Percentiles rank a stretch among this genome's conserved stretches.
Evolutionary conservation across 2,888 invertebrate species (phyloP).

Genomic region (Megamerina dolium): DNA sequence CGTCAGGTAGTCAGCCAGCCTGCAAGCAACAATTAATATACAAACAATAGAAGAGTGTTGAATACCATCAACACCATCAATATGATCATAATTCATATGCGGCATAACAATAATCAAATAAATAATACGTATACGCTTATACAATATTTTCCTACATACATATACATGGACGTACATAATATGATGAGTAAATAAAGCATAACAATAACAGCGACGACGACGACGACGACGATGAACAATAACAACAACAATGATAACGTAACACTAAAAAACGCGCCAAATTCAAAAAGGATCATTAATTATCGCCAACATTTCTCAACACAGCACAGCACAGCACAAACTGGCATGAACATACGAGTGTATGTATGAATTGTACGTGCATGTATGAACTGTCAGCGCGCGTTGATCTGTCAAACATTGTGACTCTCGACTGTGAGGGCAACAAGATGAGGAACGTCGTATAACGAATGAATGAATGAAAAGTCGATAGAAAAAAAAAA

Average conservation of each 20-base stretch:
- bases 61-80: too few relatives aligned
- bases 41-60: too few relatives aligned
- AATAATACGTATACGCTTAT: neutral
- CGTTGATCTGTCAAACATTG: conserved; percentile 36
- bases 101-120: neutral
- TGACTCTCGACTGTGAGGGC: neutral
- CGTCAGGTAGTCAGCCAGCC: too few relatives aligned
- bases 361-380: neutral
- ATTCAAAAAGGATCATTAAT: conserved; percentile 39
- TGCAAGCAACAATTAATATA: too few relatives aligned
- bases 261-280: conserved; percentile 7
- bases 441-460: too few relatives aligned
- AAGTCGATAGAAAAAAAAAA: too few relatives aligned
- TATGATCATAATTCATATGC: too few relatives aligned
- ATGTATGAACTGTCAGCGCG: conserved; percentile 31
- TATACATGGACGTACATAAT: too few relatives aligned
- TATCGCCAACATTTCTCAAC: conserved; percentile 32
- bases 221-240: too few relatives aligned
- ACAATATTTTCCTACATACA: too few relatives aligned
- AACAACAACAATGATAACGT: neutral
- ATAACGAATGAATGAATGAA: too few relatives aligned
- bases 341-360: neutral
- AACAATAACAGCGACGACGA: neutral
- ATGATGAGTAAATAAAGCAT: too few relatives aligned
- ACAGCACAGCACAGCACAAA: conserved; percentile 17